phyloP scores from a whole-genome alignment of 1,140 invertebrate genomes.

The Eriocheir sinensis region DNA sequence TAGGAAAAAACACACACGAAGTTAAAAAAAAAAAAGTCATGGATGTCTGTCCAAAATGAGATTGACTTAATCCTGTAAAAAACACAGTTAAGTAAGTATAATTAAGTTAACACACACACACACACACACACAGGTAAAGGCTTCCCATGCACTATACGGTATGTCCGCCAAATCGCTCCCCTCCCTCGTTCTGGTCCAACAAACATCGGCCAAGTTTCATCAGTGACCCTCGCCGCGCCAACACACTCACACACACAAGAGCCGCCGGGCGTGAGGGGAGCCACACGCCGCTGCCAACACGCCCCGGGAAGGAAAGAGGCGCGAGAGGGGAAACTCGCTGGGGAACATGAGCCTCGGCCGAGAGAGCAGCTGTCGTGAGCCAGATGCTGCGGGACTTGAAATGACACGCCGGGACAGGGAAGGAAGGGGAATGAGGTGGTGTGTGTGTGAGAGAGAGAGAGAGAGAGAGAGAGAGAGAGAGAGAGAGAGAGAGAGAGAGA shows the following conservation, averaged over 20 bases:
- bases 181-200: conserved; percentile 11
- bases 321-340: not conserved
- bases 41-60: too few species aligned
- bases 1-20: not conserved
- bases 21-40: too few species aligned
- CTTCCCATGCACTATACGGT: not conserved
- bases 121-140: not conserved
- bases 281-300: not conserved
- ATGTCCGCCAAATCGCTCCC: not conserved
- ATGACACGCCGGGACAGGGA: conserved; percentile 10
- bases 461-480: conserved; percentile 58
- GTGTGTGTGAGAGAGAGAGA: conserved; percentile 57
- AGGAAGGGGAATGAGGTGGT: not conserved
- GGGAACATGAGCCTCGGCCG: not conserved
- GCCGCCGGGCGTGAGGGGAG: not conserved
- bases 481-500: not conserved
- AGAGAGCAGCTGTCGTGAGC: not conserved
- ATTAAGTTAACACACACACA: not conserved
- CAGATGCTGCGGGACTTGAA: conserved; percentile 17
- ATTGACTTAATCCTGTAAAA: too few species aligned
- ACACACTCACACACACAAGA: not conserved
- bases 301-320: not conserved
- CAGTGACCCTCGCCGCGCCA: not conserved
- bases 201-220: not conserved
- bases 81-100: too few species aligned